These are phyloP conservation scores for Lottia scabra DNA, from an alignment of 2,888 invertebrate species.

Conservation along the genomic window DNA sequence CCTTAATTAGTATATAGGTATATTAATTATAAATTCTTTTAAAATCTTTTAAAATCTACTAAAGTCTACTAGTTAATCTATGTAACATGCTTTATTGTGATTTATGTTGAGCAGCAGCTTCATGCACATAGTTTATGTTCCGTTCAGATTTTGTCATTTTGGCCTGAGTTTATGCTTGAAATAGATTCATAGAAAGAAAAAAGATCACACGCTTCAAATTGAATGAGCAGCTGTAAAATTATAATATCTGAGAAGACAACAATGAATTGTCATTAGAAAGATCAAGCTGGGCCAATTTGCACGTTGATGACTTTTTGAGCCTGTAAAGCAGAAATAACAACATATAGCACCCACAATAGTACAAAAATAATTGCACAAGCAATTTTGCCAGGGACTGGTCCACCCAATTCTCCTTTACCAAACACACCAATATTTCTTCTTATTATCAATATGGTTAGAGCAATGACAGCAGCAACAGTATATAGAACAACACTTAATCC, in stretches of 20 bases:
- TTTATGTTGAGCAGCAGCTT: too few relatives aligned
- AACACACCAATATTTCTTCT: constrained; percentile 70
- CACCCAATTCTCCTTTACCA: constrained; percentile 73
- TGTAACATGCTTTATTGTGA: too few relatives aligned
- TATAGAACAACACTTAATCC: constrained; percentile 73
- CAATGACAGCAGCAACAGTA: constrained; percentile 71
- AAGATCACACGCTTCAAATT: too few relatives aligned
- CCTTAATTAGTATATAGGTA: too few relatives aligned
- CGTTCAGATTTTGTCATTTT: too few relatives aligned
- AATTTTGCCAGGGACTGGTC: constrained; percentile 68
- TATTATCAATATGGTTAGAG: constrained; percentile 70
- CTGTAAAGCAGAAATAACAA: constrained; percentile 66
- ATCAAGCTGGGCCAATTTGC: too few relatives aligned
- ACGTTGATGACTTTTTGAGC: constrained; percentile 29
- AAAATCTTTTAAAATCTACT: too few relatives aligned
- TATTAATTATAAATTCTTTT: too few relatives aligned
- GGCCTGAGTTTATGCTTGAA: too few relatives aligned
- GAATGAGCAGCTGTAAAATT: not conserved
- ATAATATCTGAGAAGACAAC: not conserved
- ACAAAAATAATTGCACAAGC: constrained; percentile 68
- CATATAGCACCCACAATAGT: constrained; percentile 71
- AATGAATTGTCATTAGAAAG: not conserved
- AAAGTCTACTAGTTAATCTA: too few relatives aligned
- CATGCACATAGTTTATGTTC: too few relatives aligned
- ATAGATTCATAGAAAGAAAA: too few relatives aligned